phyloP scores from a whole-genome alignment of 2,797 vertebrate species.

The Myiotriccus ornatus region DNA sequence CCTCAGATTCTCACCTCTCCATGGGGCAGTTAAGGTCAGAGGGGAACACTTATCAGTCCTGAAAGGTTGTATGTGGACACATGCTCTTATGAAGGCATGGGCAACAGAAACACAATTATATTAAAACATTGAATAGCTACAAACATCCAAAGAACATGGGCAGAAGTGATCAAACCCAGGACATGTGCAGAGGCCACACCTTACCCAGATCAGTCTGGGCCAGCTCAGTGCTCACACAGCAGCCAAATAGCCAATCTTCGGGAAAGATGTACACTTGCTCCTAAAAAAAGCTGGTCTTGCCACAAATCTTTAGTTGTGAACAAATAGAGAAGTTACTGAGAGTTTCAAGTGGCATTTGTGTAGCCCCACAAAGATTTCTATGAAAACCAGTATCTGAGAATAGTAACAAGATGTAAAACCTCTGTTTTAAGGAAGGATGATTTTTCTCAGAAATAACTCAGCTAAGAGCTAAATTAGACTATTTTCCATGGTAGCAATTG shows the following conservation, averaged over 20 bases:
- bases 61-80: background rate
- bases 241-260: background rate
- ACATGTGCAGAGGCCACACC: background rate
- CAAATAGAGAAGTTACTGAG: background rate
- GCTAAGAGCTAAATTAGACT: background rate
- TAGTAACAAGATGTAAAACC: background rate
- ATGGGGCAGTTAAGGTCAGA: background rate
- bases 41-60: background rate
- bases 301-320: conserved; percentile 10
- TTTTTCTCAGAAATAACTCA: background rate
- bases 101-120: background rate
- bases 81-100: background rate
- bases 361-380: background rate
- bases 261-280: background rate
- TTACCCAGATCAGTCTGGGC: background rate
- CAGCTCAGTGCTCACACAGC: background rate
- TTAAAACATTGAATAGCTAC: background rate
- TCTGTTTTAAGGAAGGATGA: background rate
- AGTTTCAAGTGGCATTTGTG: background rate
- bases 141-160: background rate
- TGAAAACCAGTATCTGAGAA: background rate
- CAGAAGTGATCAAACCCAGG: background rate
- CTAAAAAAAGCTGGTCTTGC: background rate
- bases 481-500: background rate
- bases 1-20: background rate